Base-by-base conservation (phyloP, 2,797 vertebrate genomes). In the Myotis vivesi region DNA sequence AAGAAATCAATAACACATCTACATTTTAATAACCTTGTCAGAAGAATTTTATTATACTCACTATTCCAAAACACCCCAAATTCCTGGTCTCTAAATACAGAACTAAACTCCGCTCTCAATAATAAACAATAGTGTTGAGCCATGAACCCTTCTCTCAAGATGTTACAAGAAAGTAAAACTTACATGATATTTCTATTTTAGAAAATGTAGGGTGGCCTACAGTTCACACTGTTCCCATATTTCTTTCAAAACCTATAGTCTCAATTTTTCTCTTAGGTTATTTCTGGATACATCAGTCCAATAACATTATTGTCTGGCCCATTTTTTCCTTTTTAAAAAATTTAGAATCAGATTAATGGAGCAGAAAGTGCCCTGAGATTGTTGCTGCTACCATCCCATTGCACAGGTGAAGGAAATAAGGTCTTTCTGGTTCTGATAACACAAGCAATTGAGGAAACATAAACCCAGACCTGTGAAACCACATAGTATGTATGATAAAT, bases 331-430 rank as follows among this genome's bases (percentile, higher is more conserved):
- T 22, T 49, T 71, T 44, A 17, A 51, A 41, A 5, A n/a, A 62
- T 64, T 62, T 55, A 62, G 23, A 89, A 91, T 83, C 38, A 75
- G 36, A 49, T 66, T 77, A 87, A 90, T 38, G 87, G 69, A 92
- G 41, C 62, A 94, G 85, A 90, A 89, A 75, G 10, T 87, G 13
- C 2, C 13, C 85, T 46, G n/a, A 83, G 15, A 57, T 82, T n/a
- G 38, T 68, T 87, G 68, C 89, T 51, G 64, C 28, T 25, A 90
- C n/a, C 28, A n/a, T 84, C 28, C 72, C 53, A 73, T 82, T 87
- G 95, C n/a, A 73, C n/a, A 83, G 38, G 41, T n/a, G 28, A 92
- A 84, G 33, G 92, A 93, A 80, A 91, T 36, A 5, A 89, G 83
- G 16, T 80, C 64, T 94, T 95, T 79, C 68, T 59, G 41, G 91